Conservation (phyloP, 1,140 invertebrate genomes). For the Heliconius hermathena region DNA sequence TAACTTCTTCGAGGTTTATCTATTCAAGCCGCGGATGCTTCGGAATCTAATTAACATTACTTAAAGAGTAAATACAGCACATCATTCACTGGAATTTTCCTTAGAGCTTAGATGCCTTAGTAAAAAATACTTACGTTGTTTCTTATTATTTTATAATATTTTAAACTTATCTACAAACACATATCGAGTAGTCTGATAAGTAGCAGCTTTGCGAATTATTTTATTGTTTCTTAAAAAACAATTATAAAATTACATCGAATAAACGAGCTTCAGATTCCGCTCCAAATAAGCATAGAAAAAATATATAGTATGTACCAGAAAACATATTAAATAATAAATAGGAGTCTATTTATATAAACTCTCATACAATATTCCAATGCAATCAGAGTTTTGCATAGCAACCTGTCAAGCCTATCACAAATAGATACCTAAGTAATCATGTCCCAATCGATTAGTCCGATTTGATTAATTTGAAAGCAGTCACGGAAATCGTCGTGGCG, state of each 20-base stretch:
- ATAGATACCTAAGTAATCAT: slow-evolving; percentile 46
- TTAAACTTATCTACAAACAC: not conserved
- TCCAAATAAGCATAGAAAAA: no score
- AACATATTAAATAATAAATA: not conserved
- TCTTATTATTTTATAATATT: not conserved
- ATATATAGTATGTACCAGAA: no score
- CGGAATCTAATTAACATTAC: slow-evolving; percentile 51
- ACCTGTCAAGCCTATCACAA: slow-evolving; percentile 34
- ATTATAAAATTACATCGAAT: not conserved
- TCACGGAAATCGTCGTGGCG: slow-evolving; percentile 29
- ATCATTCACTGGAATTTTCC: slow-evolving; percentile 39
- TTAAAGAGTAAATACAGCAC: slow-evolving; percentile 36
- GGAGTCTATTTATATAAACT: not conserved
- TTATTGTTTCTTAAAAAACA: not conserved
- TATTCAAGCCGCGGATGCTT: slow-evolving; percentile 59
- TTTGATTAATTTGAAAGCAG: slow-evolving; percentile 60
- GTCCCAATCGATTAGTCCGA: slow-evolving; percentile 52
- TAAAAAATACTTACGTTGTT: not conserved
- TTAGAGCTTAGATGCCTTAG: slow-evolving; percentile 18
- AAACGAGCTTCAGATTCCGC: no score
- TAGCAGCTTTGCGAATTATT: not conserved
- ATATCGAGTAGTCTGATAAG: not conserved
- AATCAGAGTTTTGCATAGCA: slow-evolving; percentile 41
- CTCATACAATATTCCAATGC: slow-evolving; percentile 30
- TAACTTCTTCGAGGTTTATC: slow-evolving; percentile 48